Evolutionary conservation across 2,113 vertebrate species (phyloP).

Genomic region (Albula glossodonta): DNA sequence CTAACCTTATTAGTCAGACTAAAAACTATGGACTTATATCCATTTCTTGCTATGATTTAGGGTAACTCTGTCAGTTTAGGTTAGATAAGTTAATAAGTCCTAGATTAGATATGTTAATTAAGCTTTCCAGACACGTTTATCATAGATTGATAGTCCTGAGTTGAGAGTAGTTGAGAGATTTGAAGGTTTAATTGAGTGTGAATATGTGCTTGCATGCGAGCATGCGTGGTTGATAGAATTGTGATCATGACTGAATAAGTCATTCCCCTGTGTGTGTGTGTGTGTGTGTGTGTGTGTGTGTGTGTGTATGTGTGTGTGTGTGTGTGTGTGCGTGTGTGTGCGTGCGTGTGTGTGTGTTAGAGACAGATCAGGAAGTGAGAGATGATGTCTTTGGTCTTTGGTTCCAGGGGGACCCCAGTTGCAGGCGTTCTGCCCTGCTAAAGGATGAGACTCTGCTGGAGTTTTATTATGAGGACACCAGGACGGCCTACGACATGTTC

Average conservation of each 20-base stretch:
- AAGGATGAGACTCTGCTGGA: conserved; percentile 67
- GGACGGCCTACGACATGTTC: conserved; percentile 73
- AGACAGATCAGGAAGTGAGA: not conserved
- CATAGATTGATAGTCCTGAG: no score
- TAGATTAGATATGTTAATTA: no score
- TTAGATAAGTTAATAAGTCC: no score
- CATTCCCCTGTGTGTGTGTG: not conserved
- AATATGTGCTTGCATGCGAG: not conserved
- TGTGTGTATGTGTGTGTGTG: not conserved
- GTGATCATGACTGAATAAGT: not conserved
- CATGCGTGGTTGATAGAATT: not conserved
- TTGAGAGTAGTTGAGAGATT: no score
- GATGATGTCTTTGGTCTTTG: not conserved
- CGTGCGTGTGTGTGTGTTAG: conserved; percentile 5
- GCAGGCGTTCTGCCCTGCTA: conserved; percentile 69
- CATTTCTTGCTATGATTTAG: no score
- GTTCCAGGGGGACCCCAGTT: conserved; percentile 64
- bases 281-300: not conserved
- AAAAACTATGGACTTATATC: no score
- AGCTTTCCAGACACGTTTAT: no score
- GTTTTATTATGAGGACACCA: conserved; percentile 74
- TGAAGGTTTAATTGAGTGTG: no score
- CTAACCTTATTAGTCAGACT: not conserved
- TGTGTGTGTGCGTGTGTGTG: not conserved
- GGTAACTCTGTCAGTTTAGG: no score